phyloP scores from a whole-genome alignment of 2,888 invertebrate species.

The Xestia rhomboidea region DNA sequence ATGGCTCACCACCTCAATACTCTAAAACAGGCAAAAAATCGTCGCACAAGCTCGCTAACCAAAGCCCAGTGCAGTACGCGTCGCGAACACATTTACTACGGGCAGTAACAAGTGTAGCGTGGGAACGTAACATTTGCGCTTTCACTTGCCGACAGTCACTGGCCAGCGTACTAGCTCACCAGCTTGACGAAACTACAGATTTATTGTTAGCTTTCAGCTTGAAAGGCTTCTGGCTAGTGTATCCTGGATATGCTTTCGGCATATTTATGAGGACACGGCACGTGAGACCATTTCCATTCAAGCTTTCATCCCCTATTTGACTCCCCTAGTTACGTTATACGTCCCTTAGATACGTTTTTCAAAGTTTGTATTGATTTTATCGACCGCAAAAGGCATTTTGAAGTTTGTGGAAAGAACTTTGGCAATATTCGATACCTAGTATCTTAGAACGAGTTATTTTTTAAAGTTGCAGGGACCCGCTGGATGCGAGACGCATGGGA shows the following conservation, averaged over 20 bases:
- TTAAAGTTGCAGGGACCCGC: no score
- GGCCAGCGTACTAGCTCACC: conserved; percentile 16
- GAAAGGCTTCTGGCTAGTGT: neutral
- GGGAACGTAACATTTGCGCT: conserved; percentile 79
- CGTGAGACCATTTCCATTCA: no score
- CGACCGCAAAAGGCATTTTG: neutral
- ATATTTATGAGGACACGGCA: no score
- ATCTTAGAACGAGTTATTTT: no score
- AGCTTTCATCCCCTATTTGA: neutral
- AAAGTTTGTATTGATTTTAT: no score
- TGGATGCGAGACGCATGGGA: no score
- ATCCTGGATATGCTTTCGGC: neutral
- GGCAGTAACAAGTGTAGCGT: conserved; percentile 64
- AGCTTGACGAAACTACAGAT: conserved; percentile 40
- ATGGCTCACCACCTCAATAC: neutral
- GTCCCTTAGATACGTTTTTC: no score
- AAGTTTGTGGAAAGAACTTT: neutral
- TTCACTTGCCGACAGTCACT: conserved; percentile 66
- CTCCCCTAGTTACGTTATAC: no score
- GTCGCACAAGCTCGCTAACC: neutral
- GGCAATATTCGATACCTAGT: no score
- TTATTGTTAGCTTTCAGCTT: conserved; percentile 13
- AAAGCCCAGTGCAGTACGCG: neutral
- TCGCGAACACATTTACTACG: neutral
- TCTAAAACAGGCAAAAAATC: neutral